A percentile compares a stretch with the other conserved stretches of the same genome.
phyloP scores from a whole-genome alignment of 2,888 invertebrate species.

The Athalia rosae region DNA sequence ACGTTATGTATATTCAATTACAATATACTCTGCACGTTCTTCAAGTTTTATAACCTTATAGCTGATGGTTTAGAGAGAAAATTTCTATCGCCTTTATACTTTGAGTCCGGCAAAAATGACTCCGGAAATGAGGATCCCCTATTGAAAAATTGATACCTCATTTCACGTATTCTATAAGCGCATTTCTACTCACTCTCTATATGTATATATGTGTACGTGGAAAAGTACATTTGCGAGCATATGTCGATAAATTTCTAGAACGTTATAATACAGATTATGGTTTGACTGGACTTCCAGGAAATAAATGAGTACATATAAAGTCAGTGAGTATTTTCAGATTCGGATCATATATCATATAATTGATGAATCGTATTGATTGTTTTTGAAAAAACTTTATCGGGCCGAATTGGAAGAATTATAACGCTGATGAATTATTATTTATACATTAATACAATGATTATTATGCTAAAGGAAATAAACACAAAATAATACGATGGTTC shows the following conservation, averaged over 20 bases:
- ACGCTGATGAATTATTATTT: no score
- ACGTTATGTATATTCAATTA: conserved; percentile 24
- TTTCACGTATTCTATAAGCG: not conserved
- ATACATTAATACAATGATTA: not conserved
- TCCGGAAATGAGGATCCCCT: conserved; percentile 25
- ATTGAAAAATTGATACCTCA: conserved; percentile 30
- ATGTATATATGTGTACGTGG: no score
- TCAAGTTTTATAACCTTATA: not conserved
- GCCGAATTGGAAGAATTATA: no score
- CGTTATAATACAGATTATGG: conserved; percentile 18
- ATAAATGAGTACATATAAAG: conserved; percentile 7
- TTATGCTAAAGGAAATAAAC: not conserved
- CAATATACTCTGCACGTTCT: conserved; percentile 17
- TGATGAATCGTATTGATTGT: not conserved
- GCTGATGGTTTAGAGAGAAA: not conserved
- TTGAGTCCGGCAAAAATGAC: not conserved
- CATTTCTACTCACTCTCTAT: conserved; percentile 1
- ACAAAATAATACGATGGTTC: no score
- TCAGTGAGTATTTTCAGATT: not conserved
- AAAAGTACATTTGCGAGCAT: conserved; percentile 12
- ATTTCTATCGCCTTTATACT: conserved; percentile 1
- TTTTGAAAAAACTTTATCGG: no score
- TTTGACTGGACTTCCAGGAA: conserved; percentile 15
- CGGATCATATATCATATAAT: not conserved
- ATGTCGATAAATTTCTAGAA: conserved; percentile 10